These are phyloP conservation scores for Nesoenas mayeri DNA, from an alignment of 2,113 vertebrate species.

Conservation along the genomic window DNA sequence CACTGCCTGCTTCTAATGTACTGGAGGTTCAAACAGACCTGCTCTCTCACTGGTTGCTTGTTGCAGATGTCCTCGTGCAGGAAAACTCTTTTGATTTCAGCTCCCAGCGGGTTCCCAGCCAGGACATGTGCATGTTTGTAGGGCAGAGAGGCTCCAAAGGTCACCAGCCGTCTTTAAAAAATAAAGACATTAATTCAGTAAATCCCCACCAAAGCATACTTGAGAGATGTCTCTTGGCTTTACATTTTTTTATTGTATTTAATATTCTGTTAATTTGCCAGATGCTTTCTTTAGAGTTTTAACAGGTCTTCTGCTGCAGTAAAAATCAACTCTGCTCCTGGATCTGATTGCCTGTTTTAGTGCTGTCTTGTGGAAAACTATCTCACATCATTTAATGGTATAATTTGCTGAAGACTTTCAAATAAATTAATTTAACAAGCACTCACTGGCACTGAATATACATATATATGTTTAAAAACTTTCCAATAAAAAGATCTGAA, in stretches of 20 bases:
- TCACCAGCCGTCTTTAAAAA: neutral
- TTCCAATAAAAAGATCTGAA: neutral
- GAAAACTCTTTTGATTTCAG: neutral
- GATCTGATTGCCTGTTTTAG: neutral
- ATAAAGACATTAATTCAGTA: neutral
- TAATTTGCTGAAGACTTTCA: constrained; percentile 36
- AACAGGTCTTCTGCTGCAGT: neutral
- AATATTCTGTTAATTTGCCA: neutral
- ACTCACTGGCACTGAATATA: neutral
- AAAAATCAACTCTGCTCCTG: constrained; percentile 19
- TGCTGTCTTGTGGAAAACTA: neutral
- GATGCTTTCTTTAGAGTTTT: neutral
- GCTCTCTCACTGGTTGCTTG: fast-evolving
- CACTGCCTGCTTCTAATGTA: neutral
- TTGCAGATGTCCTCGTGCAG: neutral
- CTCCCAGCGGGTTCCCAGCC: neutral
- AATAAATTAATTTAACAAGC: constrained; percentile 17
- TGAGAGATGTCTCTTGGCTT: neutral
- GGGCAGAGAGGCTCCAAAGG: neutral
- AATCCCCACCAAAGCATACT: neutral
- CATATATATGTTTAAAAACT: neutral
- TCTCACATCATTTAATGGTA: neutral
- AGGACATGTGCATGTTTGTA: neutral
- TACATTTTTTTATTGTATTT: neutral
- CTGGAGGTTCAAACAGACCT: neutral